These are phyloP conservation scores for Hirundo rustica DNA, from an alignment of 2,797 vertebrate genomes.

Conservation along the genomic window DNA sequence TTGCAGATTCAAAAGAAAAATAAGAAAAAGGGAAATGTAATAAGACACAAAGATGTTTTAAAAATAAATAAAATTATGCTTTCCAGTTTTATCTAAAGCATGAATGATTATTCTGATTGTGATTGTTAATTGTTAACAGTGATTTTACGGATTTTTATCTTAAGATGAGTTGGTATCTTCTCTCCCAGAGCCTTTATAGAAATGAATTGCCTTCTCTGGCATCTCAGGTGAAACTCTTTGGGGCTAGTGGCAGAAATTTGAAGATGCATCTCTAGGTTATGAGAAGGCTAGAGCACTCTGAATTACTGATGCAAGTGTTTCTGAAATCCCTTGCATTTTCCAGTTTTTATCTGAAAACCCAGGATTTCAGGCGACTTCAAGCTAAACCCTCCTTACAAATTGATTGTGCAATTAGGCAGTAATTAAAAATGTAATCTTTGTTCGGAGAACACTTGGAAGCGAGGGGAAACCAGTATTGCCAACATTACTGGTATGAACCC, in stretches of 20 bases:
- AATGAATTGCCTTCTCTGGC: background rate
- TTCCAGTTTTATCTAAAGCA: background rate
- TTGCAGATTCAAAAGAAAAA: background rate
- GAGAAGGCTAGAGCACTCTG: background rate
- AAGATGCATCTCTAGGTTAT: background rate
- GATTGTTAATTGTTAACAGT: background rate
- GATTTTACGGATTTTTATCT: background rate
- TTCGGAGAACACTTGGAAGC: background rate
- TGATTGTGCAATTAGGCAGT: background rate
- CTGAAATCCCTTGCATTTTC: background rate
- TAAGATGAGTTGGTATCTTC: background rate
- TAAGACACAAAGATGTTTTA: background rate
- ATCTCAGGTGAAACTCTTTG: background rate
- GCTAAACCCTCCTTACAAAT: background rate
- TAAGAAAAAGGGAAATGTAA: background rate
- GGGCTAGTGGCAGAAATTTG: background rate
- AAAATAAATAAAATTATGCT: background rate
- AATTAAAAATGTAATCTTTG: background rate
- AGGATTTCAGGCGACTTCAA: background rate
- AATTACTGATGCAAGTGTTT: background rate
- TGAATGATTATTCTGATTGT: background rate
- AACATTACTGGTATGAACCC: background rate
- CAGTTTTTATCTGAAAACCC: background rate
- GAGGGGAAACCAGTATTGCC: rapidly evolving
- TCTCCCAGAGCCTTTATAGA: background rate